phyloP scores from a whole-genome alignment of 2,888 invertebrate species.

The Andrena camellia region DNA sequence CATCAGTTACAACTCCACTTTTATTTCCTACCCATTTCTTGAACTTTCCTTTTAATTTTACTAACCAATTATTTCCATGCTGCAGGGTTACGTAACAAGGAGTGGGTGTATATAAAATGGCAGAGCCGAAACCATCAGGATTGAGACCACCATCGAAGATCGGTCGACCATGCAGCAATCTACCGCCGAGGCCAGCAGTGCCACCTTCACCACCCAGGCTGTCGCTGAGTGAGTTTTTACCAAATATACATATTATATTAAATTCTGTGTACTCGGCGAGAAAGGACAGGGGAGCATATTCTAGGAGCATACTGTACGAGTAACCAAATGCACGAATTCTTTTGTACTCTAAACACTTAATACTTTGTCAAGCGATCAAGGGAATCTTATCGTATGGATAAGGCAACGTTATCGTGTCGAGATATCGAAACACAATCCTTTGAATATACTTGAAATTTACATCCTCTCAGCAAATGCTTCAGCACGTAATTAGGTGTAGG shows the following conservation, averaged over 20 bases:
- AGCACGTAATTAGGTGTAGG: neutral
- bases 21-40: neutral
- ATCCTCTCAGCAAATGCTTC: neutral
- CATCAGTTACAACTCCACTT: neutral
- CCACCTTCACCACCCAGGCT: conserved; percentile 86
- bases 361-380: neutral
- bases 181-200: conserved; percentile 89
- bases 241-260: neutral
- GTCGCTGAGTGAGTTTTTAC: conserved; percentile 64
- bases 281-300: neutral
- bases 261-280: neutral
- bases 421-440: conserved; percentile 1
- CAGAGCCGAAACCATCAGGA: conserved; percentile 87
- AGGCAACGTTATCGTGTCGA: neutral
- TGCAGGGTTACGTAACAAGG: conserved; percentile 64
- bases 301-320: neutral
- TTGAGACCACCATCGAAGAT: conserved; percentile 89
- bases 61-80: conserved; percentile 36
- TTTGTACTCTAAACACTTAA: neutral
- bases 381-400: neutral
- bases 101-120: conserved; percentile 70
- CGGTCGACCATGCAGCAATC: conserved; percentile 88
- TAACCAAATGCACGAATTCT: neutral
- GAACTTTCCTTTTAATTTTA: neutral
- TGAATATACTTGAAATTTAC: neutral